Percentiles rank a stretch among this genome's conserved stretches.
Evolutionary conservation across 2,888 invertebrate genomes (phyloP).

Genomic region (Spodoptera littoralis): DNA sequence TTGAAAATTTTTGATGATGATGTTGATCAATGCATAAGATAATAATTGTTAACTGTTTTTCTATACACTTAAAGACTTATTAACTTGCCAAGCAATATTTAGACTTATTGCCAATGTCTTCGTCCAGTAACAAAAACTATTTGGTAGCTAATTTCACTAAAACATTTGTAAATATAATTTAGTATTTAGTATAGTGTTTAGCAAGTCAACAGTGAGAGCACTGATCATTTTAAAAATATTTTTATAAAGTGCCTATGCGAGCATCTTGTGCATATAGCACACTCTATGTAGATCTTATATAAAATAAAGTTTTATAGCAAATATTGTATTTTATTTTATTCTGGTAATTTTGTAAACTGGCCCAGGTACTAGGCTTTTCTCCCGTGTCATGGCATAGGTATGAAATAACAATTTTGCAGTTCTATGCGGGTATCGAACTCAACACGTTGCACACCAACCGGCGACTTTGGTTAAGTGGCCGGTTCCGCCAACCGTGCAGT

Average conservation of each 20-base stretch:
- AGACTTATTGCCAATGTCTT: slow-evolving; percentile 63
- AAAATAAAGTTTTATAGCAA: slow-evolving; percentile 65
- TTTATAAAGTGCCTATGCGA: slow-evolving; percentile 69
- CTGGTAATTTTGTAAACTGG: too few relatives aligned
- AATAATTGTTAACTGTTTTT: slow-evolving; percentile 42
- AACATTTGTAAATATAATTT: slow-evolving; percentile 50
- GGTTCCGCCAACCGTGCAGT: too few relatives aligned
- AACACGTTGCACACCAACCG: too few relatives aligned
- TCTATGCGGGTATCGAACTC: too few relatives aligned
- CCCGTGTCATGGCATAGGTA: too few relatives aligned
- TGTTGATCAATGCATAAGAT: slow-evolving; percentile 29
- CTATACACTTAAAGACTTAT: slow-evolving; percentile 61
- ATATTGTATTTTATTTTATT: too few relatives aligned
- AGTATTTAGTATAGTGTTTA: slow-evolving; percentile 39
- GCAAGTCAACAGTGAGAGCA: slow-evolving; percentile 28
- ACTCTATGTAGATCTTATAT: slow-evolving; percentile 57
- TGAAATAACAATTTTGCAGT: too few relatives aligned
- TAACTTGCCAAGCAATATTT: slow-evolving; percentile 73
- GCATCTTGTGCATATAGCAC: slow-evolving; percentile 61
- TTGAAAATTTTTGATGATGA: slow-evolving; percentile 7
- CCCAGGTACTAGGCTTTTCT: too few relatives aligned
- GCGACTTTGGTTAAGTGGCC: too few relatives aligned
- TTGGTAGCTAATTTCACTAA: slow-evolving; percentile 45
- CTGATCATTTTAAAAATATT: slow-evolving; percentile 56
- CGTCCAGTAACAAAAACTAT: slow-evolving; percentile 60